These are phyloP conservation scores for Zygogramma bicolorata DNA, from an alignment of 2,888 invertebrate species.

Conservation along the genomic window DNA sequence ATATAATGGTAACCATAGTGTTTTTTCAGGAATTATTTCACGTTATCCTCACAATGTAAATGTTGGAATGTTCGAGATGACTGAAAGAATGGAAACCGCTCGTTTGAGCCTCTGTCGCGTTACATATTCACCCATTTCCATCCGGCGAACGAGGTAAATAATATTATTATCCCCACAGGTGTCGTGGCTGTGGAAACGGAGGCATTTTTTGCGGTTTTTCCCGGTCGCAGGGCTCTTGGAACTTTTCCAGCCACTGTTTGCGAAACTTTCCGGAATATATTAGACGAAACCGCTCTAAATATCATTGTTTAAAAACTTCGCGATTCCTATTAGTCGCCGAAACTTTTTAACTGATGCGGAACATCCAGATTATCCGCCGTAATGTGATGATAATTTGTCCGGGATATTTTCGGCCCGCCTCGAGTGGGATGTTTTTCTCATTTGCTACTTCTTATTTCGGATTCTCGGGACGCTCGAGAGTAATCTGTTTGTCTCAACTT, in stretches of 20 bases:
- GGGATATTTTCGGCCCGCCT: constrained; percentile 27
- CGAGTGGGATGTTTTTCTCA: constrained; percentile 40
- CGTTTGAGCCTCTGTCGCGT: constrained; percentile 13
- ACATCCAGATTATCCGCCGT: constrained; percentile 44
- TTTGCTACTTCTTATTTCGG: constrained; percentile 37
- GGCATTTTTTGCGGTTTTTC: constrained; percentile 48
- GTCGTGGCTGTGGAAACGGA: constrained; percentile 43
- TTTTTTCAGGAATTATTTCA: too few relatives aligned
- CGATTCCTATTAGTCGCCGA: constrained; percentile 46
- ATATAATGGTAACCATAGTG: too few relatives aligned
- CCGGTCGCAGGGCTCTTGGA: constrained; percentile 41
- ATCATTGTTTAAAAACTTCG: constrained; percentile 49
- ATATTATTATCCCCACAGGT: constrained; percentile 53
- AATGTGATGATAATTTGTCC: constrained; percentile 47
- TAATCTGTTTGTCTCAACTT: constrained; percentile 36
- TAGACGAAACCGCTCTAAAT: constrained; percentile 40
- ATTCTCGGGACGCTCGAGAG: constrained; percentile 18
- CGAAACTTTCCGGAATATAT: constrained; percentile 45
- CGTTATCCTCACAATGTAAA: neutral
- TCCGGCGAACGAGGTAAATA: constrained; percentile 37
- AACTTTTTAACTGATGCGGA: constrained; percentile 49
- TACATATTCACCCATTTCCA: constrained; percentile 11
- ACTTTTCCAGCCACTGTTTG: constrained; percentile 47
- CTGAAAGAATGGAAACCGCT: neutral
- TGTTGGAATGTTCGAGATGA: neutral